Conservation (phyloP, 64 coral and sea anemone genomes). For the Montipora sp. region DNA sequence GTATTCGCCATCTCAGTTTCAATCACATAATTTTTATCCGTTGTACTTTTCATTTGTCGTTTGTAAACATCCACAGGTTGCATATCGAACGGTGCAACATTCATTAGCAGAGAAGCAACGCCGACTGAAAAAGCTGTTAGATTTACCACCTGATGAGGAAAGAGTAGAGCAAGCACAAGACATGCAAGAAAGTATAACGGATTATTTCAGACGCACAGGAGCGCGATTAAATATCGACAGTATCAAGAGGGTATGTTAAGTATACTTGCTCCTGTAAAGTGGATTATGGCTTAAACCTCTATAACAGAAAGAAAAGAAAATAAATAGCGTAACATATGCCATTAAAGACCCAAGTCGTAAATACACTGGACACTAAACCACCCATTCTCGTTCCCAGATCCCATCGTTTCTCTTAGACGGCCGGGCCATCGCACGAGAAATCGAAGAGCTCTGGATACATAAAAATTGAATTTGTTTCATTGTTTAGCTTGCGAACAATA, state of each 20-base stretch:
- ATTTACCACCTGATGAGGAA: conserved; percentile 45
- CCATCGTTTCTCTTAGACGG: no score
- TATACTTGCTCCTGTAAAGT: neutral
- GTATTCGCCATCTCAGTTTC: no score
- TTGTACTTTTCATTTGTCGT: neutral
- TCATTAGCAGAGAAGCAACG: conserved; percentile 73
- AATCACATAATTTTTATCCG: neutral
- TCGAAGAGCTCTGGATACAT: no score
- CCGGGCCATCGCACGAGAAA: no score
- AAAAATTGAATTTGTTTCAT: no score
- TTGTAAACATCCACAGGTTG: conserved; percentile 63
- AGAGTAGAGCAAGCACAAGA: conserved; percentile 43
- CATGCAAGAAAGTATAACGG: conserved; percentile 55
- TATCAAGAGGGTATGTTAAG: conserved; percentile 68
- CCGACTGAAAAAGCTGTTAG: conserved; percentile 67
- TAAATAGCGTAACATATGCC: no score
- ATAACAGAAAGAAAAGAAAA: neutral
- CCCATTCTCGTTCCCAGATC: no score
- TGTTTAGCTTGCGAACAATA: no score
- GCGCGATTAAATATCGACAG: conserved; percentile 72
- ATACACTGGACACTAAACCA: no score
- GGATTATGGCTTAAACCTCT: neutral
- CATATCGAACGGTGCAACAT: conserved; percentile 83
- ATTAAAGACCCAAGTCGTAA: no score
- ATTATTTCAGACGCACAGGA: conserved; percentile 69